Evolutionary conservation across 1,140 invertebrate species (phyloP).

Genomic region (Matsumurasca onukii): DNA sequence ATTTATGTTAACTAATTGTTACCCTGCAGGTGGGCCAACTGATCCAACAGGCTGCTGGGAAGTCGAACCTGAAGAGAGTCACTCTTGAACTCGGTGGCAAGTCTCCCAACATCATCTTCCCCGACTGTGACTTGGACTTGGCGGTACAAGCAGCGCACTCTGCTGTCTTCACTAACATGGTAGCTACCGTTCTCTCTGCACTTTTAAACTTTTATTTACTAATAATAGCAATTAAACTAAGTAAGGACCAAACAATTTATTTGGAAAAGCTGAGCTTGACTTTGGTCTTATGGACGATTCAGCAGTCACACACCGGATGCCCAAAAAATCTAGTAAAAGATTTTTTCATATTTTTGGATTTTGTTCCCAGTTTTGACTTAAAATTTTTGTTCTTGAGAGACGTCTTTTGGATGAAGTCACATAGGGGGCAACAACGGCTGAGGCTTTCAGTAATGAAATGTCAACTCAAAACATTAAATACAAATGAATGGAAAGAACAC

Average conservation of each 20-base stretch:
- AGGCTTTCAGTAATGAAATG: background rate
- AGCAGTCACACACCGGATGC: no score
- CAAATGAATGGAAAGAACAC: background rate
- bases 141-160: slow-evolving; percentile 81
- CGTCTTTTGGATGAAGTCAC: no score
- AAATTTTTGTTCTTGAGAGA: no score
- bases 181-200: slow-evolving; percentile 38
- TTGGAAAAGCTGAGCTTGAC: background rate
- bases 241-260: background rate
- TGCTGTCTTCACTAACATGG: slow-evolving; percentile 85
- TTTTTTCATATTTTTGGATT: no score
- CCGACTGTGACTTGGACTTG: slow-evolving; percentile 75
- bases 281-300: background rate
- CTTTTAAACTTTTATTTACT: background rate
- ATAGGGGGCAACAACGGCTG: no score
- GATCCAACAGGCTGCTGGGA: slow-evolving; percentile 77
- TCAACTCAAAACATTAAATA: background rate
- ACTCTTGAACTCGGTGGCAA: slow-evolving; percentile 95
- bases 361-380: no score
- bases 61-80: slow-evolving; percentile 82
- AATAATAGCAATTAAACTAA: background rate
- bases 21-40: slow-evolving; percentile 70
- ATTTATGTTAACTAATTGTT: no score
- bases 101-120: slow-evolving; percentile 89
- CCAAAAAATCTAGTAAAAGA: no score